Conservation (phyloP, 2,797 vertebrate genomes). For the Myotis daubentonii region DNA sequence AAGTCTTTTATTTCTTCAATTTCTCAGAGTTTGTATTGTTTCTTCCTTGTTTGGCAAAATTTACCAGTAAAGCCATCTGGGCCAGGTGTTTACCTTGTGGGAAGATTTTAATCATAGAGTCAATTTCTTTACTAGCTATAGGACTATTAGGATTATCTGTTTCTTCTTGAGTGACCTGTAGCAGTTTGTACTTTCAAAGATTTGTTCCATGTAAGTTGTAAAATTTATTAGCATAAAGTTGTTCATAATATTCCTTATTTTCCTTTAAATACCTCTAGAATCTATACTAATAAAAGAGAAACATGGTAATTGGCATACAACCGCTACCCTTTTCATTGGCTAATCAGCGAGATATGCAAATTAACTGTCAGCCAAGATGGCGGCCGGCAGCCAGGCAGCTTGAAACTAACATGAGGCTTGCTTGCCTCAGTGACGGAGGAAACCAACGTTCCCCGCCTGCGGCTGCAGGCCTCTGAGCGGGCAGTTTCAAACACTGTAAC, state of each 20-base stretch:
- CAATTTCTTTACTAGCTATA: background rate
- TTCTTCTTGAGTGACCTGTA: background rate
- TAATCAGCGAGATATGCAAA: no score
- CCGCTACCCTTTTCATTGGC: no score
- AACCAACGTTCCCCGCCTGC: no score
- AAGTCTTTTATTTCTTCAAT: slow-evolving; percentile 13
- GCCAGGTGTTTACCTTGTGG: background rate
- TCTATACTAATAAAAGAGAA: no score
- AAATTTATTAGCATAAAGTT: background rate
- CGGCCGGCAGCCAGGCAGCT: no score
- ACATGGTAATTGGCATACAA: no score
- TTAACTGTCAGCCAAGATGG: no score
- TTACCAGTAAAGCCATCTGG: background rate
- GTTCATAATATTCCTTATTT: background rate
- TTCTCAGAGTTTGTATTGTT: background rate
- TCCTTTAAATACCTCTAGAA: background rate
- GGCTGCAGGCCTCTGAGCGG: no score
- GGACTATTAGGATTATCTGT: background rate
- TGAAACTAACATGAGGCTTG: no score
- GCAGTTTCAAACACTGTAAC: no score
- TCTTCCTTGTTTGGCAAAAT: slow-evolving; percentile 11
- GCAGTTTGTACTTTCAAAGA: background rate
- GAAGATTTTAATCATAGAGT: background rate
- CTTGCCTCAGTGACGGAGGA: no score
- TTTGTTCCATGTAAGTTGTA: background rate